Percentiles rank a stretch among this genome's conserved stretches.
These are phyloP conservation scores for Drosophila austrosaltans DNA, from an alignment of 2,888 invertebrate species.

Conservation along the genomic window DNA sequence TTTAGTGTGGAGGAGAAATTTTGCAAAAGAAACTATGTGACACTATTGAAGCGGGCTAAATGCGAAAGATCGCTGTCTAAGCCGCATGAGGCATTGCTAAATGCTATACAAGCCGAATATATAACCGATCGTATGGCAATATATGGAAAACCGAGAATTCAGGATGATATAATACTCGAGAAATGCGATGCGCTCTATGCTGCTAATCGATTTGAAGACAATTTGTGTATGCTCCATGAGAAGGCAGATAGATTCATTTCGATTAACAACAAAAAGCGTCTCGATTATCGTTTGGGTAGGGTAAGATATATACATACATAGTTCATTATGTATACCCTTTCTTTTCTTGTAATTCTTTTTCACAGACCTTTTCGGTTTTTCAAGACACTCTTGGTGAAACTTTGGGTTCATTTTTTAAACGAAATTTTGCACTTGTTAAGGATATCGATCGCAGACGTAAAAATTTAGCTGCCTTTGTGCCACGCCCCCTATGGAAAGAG, in stretches of 20 bases:
- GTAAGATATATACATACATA: conserved; percentile 28
- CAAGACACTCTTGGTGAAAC: conserved; percentile 69
- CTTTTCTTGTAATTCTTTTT: neutral
- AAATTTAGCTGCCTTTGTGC: conserved; percentile 37
- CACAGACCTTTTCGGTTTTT: conserved; percentile 57
- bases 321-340: neutral
- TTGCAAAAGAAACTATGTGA: conserved; percentile 51
- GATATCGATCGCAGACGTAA: conserved; percentile 16
- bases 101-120: conserved; percentile 59
- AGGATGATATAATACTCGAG: conserved; percentile 51
- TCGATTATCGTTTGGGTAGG: conserved; percentile 17
- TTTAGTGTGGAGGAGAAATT: neutral
- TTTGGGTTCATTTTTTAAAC: conserved; percentile 66
- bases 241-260: conserved; percentile 49
- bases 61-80: conserved; percentile 70
- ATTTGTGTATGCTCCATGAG: conserved; percentile 59
- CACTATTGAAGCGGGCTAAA: conserved; percentile 62
- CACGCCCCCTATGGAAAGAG: conserved; percentile 74
- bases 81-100: conserved; percentile 60
- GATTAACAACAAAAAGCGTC: neutral
- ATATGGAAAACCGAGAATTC: neutral
- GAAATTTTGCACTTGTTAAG: conserved; percentile 46
- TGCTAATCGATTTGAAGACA: conserved; percentile 74
- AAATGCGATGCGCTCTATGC: conserved; percentile 75
- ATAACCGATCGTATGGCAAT: neutral